Percentiles rank a stretch among this genome's conserved stretches.
These are phyloP conservation scores for Cichladusa arquata DNA, from an alignment of 2,113 vertebrate species.

Conservation along the genomic window DNA sequence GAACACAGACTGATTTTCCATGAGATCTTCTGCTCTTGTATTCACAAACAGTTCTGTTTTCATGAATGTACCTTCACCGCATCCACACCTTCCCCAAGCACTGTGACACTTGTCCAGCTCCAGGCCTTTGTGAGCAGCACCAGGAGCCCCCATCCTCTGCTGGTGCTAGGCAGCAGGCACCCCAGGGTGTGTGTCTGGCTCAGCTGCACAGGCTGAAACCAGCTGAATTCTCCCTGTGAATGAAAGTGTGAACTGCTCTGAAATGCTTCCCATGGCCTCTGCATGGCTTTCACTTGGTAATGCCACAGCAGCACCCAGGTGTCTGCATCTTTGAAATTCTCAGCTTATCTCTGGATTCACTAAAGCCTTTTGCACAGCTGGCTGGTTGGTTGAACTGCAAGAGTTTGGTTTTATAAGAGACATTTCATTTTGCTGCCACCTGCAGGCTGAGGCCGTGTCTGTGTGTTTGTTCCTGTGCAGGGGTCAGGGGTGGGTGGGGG, in stretches of 20 bases:
- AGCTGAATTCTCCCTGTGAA: background rate
- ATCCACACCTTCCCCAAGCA: rapidly evolving
- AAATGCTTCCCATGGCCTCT: background rate
- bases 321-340: background rate
- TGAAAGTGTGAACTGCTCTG: background rate
- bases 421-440: background rate
- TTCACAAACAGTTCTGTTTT: background rate
- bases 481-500: background rate
- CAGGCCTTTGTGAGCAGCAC: background rate
- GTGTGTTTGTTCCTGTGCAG: background rate
- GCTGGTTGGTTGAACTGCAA: background rate
- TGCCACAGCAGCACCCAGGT: rapidly evolving
- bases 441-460: background rate
- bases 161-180: background rate
- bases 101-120: background rate
- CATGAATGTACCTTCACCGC: background rate
- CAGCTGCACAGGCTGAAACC: background rate
- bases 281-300: background rate
- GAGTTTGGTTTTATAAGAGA: background rate
- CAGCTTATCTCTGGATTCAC: background rate
- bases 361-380: background rate
- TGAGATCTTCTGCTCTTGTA: background rate
- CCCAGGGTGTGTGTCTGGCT: background rate
- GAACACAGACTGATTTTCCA: background rate
- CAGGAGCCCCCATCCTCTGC: background rate